These are phyloP conservation scores for Parochlus steinenii DNA, from an alignment of 2,888 invertebrate genomes.

Conservation along the genomic window DNA sequence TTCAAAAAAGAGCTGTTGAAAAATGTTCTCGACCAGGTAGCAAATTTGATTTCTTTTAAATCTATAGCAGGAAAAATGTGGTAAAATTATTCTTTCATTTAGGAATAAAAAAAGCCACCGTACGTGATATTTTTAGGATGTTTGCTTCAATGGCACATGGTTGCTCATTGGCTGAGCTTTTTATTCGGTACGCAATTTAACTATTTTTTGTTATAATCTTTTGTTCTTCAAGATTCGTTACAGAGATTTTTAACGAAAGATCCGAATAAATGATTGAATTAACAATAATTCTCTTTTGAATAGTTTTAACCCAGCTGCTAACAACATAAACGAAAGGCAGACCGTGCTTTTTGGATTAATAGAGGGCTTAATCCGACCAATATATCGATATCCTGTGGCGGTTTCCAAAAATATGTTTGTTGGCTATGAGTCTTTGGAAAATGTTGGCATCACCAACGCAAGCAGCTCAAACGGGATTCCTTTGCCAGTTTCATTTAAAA, in stretches of 20 bases:
- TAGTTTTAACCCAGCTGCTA: slow-evolving; percentile 53
- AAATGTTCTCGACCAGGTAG: slow-evolving; percentile 52
- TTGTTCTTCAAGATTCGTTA: no score
- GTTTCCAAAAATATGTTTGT: slow-evolving; percentile 22
- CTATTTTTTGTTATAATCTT: no score
- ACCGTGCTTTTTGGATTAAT: slow-evolving; percentile 78
- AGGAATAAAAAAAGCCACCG: slow-evolving; percentile 47
- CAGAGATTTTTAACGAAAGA: no score
- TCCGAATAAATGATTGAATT: no score
- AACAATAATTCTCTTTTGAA: no score
- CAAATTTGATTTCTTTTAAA: slow-evolving; percentile 15
- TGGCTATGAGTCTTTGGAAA: slow-evolving; percentile 13
- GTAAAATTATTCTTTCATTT: slow-evolving; percentile 15
- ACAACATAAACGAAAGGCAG: slow-evolving; percentile 63
- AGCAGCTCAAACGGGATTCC: slow-evolving; percentile 7
- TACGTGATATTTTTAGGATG: slow-evolving; percentile 55
- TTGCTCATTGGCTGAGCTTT: slow-evolving; percentile 57
- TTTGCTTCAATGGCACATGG: slow-evolving; percentile 64
- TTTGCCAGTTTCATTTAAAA: slow-evolving; percentile 12
- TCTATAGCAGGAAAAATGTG: slow-evolving; percentile 9
- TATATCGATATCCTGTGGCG: slow-evolving; percentile 40
- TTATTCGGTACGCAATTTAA: no score
- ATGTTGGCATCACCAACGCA: slow-evolving; percentile 13
- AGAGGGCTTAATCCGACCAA: slow-evolving; percentile 62
- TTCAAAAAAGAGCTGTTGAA: slow-evolving; percentile 52